Base-by-base conservation (phyloP, 2,888 invertebrate genomes). In the Eumacrocentrus americanus region DNA sequence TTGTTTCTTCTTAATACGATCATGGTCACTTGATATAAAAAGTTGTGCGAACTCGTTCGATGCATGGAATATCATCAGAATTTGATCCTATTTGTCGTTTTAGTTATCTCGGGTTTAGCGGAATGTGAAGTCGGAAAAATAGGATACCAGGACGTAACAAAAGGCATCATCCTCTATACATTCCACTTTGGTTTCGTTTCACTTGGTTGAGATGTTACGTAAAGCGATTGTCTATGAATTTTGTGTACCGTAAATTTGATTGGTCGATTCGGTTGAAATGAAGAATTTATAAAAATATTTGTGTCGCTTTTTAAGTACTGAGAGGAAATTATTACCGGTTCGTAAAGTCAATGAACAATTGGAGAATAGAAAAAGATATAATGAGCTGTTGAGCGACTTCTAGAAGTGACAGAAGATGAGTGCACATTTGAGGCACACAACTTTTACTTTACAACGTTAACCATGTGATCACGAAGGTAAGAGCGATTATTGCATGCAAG, bases 401-500 rank as follows among this genome's bases (percentile, higher is more conserved):
- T 7, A 40, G 14, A 6, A 40, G 14, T 9, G 6, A 16, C 7
- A 40, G 16, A 40, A 7, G 7, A 7, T 1, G 38, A 1, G 14
- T 2, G n/a, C 1, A 50, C n/a, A 50, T 37, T 23, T 12, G 14
- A 53, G 23, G 12, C 25, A 35, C 16, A 56, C 44, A 58, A 61
- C 62, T 58, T 58, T 65, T 62, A 65, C 60, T 62, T 56, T 47
- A 48, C 20, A 35, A 58, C 35, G 48, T 54, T 54, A 4, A 52
- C 37, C 58, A 62, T 60, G 64, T 61, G 64, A 62, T 64, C 48
- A 23, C 25, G 14, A 23, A 47, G 29, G 54, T 50, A 54, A 60
- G 22, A 55, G 42, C 42, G 35, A 60, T 60, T 60, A 50, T 54
- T 55, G 29, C 48, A 60, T 50, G 35, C 44, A 44, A 14, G 16